Conservation (phyloP, 2,113 vertebrate species). For the Mola mola region DNA sequence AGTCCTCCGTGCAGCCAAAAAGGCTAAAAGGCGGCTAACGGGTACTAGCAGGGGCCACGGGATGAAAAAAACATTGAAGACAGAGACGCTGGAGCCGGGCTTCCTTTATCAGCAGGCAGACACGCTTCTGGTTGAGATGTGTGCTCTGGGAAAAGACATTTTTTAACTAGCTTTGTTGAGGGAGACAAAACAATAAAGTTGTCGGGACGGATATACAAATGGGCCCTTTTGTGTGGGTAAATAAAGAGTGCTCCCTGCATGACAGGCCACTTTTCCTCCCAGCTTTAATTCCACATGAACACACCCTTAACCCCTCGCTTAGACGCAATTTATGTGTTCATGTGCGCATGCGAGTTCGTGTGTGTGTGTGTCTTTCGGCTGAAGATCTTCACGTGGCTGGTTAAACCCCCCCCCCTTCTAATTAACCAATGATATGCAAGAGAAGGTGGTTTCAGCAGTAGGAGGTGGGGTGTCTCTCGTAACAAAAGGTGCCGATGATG, state of each 20-base stretch:
- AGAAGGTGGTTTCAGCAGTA: slow-evolving; percentile 64
- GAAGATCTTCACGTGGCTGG: no score
- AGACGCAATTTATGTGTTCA: slow-evolving; percentile 8
- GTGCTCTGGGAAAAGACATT: slow-evolving; percentile 77
- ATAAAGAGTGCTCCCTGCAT: slow-evolving; percentile 94
- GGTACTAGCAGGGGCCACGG: slow-evolving; percentile 35
- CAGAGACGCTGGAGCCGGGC: slow-evolving; percentile 9
- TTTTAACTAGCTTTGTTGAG: slow-evolving; percentile 85
- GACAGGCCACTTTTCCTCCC: slow-evolving; percentile 93
- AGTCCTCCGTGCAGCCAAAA: slow-evolving; percentile 64
- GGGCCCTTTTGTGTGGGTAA: slow-evolving; percentile 97
- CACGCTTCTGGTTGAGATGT: slow-evolving; percentile 85
- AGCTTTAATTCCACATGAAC: slow-evolving; percentile 92
- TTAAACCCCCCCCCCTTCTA: slow-evolving; percentile 97
- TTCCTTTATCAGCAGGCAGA: slow-evolving; percentile 66
- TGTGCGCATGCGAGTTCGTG: not conserved
- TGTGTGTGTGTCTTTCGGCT: slow-evolving; percentile 1
- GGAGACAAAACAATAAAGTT: slow-evolving; percentile 92
- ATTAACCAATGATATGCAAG: slow-evolving; percentile 98
- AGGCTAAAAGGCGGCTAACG: slow-evolving; percentile 64
- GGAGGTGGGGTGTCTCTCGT: slow-evolving; percentile 83
- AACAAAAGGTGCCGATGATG: slow-evolving; percentile 99
- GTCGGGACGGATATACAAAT: slow-evolving; percentile 95
- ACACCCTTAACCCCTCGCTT: slow-evolving; percentile 85
- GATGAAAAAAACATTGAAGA: slow-evolving; percentile 48